Conservation (phyloP, 2,113 vertebrate species). For the Prunella himalayana region DNA sequence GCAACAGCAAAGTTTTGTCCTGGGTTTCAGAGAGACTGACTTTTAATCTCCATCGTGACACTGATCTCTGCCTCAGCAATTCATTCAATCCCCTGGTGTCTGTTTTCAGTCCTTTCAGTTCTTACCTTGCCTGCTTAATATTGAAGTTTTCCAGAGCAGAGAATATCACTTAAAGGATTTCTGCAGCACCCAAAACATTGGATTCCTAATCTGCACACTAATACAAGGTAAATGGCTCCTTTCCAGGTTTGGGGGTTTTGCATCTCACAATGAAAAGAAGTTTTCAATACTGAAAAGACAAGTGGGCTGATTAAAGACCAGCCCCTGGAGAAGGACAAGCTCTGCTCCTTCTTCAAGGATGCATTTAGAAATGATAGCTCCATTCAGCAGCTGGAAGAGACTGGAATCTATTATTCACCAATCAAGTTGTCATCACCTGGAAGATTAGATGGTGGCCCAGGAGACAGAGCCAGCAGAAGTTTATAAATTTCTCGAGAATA, state of each 20-base stretch:
- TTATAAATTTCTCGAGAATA: background rate
- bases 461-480: background rate
- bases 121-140: background rate
- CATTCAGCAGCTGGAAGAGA: background rate
- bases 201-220: background rate
- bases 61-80: background rate
- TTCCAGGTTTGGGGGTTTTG: background rate
- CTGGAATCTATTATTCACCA: slow-evolving; percentile 9
- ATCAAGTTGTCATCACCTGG: slow-evolving; percentile 17
- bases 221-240: background rate
- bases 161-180: background rate
- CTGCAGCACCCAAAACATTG: background rate
- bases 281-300: background rate
- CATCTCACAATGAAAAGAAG: background rate
- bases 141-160: background rate
- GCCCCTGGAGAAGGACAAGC: background rate
- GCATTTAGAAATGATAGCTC: background rate
- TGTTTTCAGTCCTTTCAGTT: background rate
- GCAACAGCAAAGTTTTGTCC: background rate
- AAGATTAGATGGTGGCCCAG: background rate
- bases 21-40: background rate
- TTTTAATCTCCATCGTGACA: background rate
- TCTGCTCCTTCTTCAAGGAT: background rate
- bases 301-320: background rate
- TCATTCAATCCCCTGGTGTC: background rate